Evolutionary conservation across 1,140 invertebrate genomes (phyloP), one percentile per base, ranked within the genome.

Genomic region (Hormaphis cornu): DNA sequence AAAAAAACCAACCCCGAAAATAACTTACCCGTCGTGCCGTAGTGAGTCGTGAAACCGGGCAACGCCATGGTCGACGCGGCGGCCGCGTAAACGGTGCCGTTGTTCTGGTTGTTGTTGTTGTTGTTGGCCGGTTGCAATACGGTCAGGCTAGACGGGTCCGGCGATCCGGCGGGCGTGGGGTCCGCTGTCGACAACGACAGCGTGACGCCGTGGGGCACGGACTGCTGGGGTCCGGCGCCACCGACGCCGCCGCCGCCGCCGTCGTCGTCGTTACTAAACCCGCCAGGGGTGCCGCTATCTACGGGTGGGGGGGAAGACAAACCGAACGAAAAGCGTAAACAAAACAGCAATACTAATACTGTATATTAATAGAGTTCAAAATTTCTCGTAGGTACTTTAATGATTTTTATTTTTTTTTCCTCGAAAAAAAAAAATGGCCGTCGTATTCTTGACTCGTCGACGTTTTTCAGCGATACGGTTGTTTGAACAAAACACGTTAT

Each of bases 21-120:
- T 77, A n/a, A 84, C 83, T 82, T 81, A 86, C 86, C 86, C 83
- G 86, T 81, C 40, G 85, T 80, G 54, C 85, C 80, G 76, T 87
- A 88, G 71, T 85, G 84, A 76, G 72, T 70, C 12, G 85, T 84
- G 77, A 88, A 87, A 82, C 85, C 86, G 53, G 86, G 86, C 71
- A 88, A 80, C 82, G n/a, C n/a, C 87, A 85, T 70, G 85, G 82
- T 48, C 78, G 79, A 72, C 76, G 75, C 72, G 78, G 80, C 69
- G 77, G 81, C 76, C 79, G 81, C 74, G 72, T 78, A 76, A 14
- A 76, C 73, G 26, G 76, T 71, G 58, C 77, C 78, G 71, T 76
- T 77, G 73, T 74, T 76, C 82, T 75, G 76, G 82, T 72, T 77
- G 81, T 77, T 76, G 73, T 81, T 80, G n/a, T n/a, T n/a, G 74